Evolutionary conservation across 2,797 vertebrate genomes (phyloP).

Genomic region (Yasuhikotakia modesta): DNA sequence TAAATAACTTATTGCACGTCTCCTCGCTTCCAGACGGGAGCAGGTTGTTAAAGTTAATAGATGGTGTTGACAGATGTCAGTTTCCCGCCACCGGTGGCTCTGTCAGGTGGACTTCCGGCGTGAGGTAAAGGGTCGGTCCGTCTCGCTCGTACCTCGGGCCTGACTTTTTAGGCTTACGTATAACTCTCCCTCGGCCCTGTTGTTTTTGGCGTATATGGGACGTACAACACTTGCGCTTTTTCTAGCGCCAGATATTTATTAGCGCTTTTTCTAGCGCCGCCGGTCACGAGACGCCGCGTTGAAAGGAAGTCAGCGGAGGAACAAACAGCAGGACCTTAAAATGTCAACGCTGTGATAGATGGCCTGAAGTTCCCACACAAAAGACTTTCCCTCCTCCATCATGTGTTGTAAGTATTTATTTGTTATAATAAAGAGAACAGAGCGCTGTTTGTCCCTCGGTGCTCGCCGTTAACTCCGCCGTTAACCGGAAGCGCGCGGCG

Average conservation of each 20-base stretch:
- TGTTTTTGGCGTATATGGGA: conserved; percentile 83
- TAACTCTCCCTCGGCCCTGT: conserved; percentile 62
- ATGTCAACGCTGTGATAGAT: conserved; percentile 66
- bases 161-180: conserved; percentile 65
- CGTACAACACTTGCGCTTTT: no score
- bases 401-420: conserved; percentile 71
- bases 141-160: conserved; percentile 52
- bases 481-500: conserved; percentile 54
- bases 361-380: conserved; percentile 57
- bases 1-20: conserved; percentile 62
- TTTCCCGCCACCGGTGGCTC: conserved; percentile 66
- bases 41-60: conserved; percentile 70
- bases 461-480: conserved; percentile 56
- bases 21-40: conserved; percentile 54
- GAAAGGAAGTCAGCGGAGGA: conserved; percentile 58
- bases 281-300: conserved; percentile 70
- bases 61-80: conserved; percentile 49
- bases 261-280: conserved; percentile 71
- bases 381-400: conserved; percentile 65
- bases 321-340: conserved; percentile 40
- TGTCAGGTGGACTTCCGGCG: conserved; percentile 57
- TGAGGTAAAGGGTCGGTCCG: conserved; percentile 37
- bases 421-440: conserved; percentile 74
- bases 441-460: conserved; percentile 62
- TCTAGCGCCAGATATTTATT: conserved; percentile 74